phyloP scores from a whole-genome alignment of 37 sponge, comb jelly and placozoan genomes.

The Ephydatia muelleri region DNA sequence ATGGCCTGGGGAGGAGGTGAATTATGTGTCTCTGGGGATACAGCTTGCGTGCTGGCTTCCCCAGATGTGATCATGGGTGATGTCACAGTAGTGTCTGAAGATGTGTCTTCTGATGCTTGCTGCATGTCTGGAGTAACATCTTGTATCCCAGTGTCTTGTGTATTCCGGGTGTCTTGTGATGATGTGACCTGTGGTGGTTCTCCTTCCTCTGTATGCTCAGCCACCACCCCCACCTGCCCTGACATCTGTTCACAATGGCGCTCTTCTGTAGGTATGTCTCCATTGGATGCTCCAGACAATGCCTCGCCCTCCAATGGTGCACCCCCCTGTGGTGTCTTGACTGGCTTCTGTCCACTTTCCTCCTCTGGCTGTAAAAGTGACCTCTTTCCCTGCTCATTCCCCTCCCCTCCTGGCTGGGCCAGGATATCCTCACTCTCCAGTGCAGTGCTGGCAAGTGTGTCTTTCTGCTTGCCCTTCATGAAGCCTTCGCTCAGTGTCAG shows the following conservation, averaged over 20 bases:
- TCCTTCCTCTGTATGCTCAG: no score
- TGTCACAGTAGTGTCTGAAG: no score
- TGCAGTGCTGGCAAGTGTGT: background rate
- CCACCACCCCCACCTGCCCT: no score
- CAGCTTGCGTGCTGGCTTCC: background rate
- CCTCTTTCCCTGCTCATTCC: background rate
- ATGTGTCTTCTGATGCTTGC: no score
- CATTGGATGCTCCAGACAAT: background rate
- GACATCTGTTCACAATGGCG: no score
- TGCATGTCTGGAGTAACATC: no score
- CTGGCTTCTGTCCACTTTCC: background rate
- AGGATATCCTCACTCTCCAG: background rate
- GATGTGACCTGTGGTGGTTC: no score
- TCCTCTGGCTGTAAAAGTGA: background rate
- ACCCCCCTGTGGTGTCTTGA: background rate
- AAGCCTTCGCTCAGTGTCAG: conserved; percentile 15
- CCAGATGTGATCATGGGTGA: no score
- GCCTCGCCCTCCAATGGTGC: background rate
- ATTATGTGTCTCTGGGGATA: background rate
- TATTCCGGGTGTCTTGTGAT: no score
- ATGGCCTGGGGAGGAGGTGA: no score
- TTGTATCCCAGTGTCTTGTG: no score
- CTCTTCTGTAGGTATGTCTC: background rate
- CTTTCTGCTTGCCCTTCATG: background rate
- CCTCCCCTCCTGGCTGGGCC: background rate